Conservation (phyloP, 2,113 vertebrate species). For the Notarius lentiginosus region DNA sequence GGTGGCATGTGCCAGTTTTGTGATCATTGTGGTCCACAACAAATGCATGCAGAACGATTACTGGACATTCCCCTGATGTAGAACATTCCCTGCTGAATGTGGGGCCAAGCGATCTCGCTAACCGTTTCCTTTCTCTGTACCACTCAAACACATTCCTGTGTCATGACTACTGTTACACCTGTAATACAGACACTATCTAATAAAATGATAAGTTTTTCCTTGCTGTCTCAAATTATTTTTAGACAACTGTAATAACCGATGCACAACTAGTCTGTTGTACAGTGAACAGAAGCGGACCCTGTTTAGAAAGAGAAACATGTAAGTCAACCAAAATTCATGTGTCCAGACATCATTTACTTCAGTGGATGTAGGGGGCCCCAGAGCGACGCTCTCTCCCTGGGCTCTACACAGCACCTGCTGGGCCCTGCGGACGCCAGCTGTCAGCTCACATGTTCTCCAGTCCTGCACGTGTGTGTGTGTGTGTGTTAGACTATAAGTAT, state of each 20-base stretch:
- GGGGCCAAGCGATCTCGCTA: not conserved
- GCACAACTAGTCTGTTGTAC: not conserved
- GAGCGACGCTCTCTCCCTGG: constrained; percentile 63
- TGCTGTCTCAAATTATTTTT: not conserved
- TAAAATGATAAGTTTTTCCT: not conserved
- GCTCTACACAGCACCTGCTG: constrained; percentile 68
- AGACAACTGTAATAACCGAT: not conserved
- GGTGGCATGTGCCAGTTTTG: not conserved
- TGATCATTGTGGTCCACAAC: not conserved
- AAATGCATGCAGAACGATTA: not conserved
- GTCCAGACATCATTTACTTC: constrained; percentile 73
- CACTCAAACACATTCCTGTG: not conserved
- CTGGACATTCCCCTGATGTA: not conserved
- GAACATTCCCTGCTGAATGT: not conserved
- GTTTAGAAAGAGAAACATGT: constrained; percentile 31
- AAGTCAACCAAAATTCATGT: constrained; percentile 59
- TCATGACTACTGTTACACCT: not conserved
- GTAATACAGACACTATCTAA: not conserved
- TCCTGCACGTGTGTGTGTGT: constrained; percentile 54
- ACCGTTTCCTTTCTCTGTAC: not conserved
- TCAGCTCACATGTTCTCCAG: constrained; percentile 70
- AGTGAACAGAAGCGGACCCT: not conserved
- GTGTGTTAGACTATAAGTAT: constrained; percentile 45
- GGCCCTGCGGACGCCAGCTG: constrained; percentile 75
- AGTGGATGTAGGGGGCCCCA: constrained; percentile 50